Conservation (phyloP, 2,113 vertebrate species). For the Falco punctatus region DNA sequence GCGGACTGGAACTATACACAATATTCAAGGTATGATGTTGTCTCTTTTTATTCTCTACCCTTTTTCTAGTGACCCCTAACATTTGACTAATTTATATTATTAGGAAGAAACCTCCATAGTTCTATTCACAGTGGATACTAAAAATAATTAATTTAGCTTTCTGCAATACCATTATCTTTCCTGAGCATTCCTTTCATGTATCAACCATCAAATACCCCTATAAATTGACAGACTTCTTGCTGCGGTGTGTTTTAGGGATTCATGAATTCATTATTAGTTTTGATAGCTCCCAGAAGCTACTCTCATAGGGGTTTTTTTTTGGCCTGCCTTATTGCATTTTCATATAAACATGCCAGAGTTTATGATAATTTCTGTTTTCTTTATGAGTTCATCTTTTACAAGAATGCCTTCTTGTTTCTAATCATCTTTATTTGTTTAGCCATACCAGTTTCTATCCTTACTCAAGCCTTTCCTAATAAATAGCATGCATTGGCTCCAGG, state of each 20-base stretch:
- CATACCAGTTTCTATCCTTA: not conserved
- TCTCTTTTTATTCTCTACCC: not conserved
- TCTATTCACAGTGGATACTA: not conserved
- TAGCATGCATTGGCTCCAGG: not conserved
- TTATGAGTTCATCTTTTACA: not conserved
- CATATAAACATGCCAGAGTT: not conserved
- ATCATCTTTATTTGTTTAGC: not conserved
- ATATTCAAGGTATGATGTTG: not conserved
- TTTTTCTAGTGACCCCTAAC: not conserved
- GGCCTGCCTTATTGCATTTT: not conserved
- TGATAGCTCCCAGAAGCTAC: not conserved
- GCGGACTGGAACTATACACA: not conserved
- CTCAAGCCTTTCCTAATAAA: not conserved
- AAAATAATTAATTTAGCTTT: not conserved
- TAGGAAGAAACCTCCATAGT: not conserved
- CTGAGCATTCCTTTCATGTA: not conserved
- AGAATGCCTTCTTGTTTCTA: not conserved
- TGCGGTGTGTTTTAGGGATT: not conserved
- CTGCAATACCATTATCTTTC: not conserved
- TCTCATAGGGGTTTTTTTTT: not conserved
- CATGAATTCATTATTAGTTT: not conserved
- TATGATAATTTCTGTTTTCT: not conserved
- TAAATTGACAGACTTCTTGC: not conserved
- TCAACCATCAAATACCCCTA: not conserved
- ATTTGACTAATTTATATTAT: not conserved